Percentiles rank a stretch among this genome's conserved stretches.
These are phyloP conservation scores for Drosophila biarmipes DNA, from an alignment of 1,140 invertebrate species.

Conservation along the genomic window DNA sequence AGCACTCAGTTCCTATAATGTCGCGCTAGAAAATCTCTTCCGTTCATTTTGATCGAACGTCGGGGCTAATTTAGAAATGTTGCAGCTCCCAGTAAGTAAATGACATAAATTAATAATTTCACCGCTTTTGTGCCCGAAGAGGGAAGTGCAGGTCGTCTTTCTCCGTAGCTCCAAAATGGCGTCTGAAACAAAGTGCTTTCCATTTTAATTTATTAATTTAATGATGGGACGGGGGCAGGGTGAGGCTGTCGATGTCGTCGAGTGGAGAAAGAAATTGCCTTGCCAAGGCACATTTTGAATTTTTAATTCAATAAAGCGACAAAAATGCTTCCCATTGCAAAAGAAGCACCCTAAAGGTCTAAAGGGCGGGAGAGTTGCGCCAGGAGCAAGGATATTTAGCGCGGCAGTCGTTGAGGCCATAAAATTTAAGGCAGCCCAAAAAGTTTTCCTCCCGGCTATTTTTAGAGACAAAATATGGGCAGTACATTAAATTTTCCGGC, in stretches of 20 bases:
- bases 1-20: conserved; percentile 58
- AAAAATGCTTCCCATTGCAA: conserved; percentile 69
- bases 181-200: conserved; percentile 78
- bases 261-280: conserved; percentile 37
- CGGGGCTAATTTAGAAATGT: conserved; percentile 69
- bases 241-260: conserved; percentile 8
- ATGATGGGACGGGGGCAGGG: conserved; percentile 47
- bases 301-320: conserved; percentile 82
- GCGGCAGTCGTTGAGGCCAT: conserved; percentile 71
- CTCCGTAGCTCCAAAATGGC: conserved; percentile 7
- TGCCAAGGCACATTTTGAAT: conserved; percentile 62
- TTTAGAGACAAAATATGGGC: conserved; percentile 56
- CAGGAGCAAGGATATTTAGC: conserved; percentile 61
- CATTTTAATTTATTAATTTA: conserved; percentile 83
- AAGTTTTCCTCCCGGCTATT: conserved; percentile 46
- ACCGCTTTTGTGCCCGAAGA: conserved; percentile 44
- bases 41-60: conserved; percentile 57
- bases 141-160: not conserved
- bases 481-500: conserved; percentile 55
- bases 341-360: conserved; percentile 14
- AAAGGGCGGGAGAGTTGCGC: conserved; percentile 2
- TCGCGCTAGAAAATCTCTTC: conserved; percentile 61
- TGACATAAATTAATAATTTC: conserved; percentile 79
- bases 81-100: conserved; percentile 74
- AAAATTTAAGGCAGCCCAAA: conserved; percentile 62